Percentiles rank a stretch among this genome's conserved stretches.
phyloP scores from a whole-genome alignment of 2,113 vertebrate genomes.

The Platysteira castanea region DNA sequence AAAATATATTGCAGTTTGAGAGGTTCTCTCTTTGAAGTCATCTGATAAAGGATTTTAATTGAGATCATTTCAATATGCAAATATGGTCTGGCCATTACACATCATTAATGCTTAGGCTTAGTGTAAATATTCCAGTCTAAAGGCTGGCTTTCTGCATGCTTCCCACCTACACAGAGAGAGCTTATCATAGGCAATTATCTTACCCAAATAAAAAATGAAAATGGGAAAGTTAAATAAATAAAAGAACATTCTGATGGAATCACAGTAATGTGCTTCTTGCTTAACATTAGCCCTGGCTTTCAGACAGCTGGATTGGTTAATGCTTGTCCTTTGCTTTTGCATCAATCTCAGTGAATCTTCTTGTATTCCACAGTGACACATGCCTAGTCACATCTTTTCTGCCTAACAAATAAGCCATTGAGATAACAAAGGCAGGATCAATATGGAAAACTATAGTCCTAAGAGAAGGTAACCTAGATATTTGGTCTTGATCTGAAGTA shows the following conservation, averaged over 20 bases:
- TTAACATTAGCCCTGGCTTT: slow-evolving; percentile 70
- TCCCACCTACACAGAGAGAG: slow-evolving; percentile 54
- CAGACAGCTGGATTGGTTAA: slow-evolving; percentile 63
- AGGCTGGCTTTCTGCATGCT: slow-evolving; percentile 56
- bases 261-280: slow-evolving; percentile 58
- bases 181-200: slow-evolving; percentile 81
- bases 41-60: slow-evolving; percentile 65
- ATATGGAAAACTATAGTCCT: background rate
- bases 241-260: slow-evolving; percentile 75
- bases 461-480: background rate
- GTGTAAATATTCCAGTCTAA: slow-evolving; percentile 24
- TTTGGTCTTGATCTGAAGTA: background rate
- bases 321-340: slow-evolving; percentile 63
- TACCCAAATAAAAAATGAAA: slow-evolving; percentile 81
- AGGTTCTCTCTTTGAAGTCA: slow-evolving; percentile 57
- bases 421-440: slow-evolving; percentile 12
- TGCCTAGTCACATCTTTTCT: slow-evolving; percentile 38
- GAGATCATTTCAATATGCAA: slow-evolving; percentile 76
- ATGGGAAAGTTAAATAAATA: slow-evolving; percentile 82
- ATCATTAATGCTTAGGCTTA: slow-evolving; percentile 31
- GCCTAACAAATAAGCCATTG: slow-evolving; percentile 19
- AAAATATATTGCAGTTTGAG: slow-evolving; percentile 56
- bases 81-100: slow-evolving; percentile 43
- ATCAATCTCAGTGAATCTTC: slow-evolving; percentile 49
- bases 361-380: slow-evolving; percentile 47